These are phyloP conservation scores for Spodoptera picta DNA, from an alignment of 2,888 invertebrate species.

Conservation along the genomic window DNA sequence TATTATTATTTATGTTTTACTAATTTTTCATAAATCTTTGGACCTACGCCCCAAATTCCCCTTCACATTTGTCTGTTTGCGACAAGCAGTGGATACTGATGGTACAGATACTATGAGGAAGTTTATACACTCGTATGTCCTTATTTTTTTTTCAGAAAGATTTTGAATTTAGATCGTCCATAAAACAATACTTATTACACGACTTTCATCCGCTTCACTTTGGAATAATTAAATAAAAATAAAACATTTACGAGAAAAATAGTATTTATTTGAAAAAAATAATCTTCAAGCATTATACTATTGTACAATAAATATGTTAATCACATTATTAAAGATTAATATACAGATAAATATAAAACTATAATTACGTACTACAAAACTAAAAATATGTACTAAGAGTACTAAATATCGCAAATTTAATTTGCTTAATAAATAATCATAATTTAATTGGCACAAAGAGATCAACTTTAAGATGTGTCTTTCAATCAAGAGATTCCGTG, in stretches of 20 bases:
- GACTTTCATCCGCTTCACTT: too few relatives aligned
- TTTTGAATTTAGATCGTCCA: too few relatives aligned
- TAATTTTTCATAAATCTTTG: too few relatives aligned
- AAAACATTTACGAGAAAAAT: conserved; percentile 42
- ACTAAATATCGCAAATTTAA: conserved; percentile 47
- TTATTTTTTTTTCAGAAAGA: too few relatives aligned
- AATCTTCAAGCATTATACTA: conserved; percentile 52
- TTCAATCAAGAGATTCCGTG: not conserved
- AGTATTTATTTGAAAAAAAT: conserved; percentile 65
- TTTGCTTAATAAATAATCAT: conserved; percentile 37
- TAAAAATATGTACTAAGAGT: not conserved
- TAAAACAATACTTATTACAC: not conserved
- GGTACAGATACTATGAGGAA: too few relatives aligned
- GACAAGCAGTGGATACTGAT: too few relatives aligned
- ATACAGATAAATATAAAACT: conserved; percentile 26
- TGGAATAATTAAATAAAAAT: conserved; percentile 9
- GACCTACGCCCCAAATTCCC: too few relatives aligned
- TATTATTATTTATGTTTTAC: not conserved
- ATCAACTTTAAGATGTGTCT: conserved; percentile 26
- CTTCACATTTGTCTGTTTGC: too few relatives aligned
- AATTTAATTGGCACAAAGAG: conserved; percentile 49
- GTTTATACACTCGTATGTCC: too few relatives aligned
- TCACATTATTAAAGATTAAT: conserved; percentile 13
- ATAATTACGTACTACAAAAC: not conserved
- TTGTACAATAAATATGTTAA: conserved; percentile 27